Evolutionary conservation across 2,797 vertebrate species (phyloP).

Genomic region (Sebastes oblongus): DNA sequence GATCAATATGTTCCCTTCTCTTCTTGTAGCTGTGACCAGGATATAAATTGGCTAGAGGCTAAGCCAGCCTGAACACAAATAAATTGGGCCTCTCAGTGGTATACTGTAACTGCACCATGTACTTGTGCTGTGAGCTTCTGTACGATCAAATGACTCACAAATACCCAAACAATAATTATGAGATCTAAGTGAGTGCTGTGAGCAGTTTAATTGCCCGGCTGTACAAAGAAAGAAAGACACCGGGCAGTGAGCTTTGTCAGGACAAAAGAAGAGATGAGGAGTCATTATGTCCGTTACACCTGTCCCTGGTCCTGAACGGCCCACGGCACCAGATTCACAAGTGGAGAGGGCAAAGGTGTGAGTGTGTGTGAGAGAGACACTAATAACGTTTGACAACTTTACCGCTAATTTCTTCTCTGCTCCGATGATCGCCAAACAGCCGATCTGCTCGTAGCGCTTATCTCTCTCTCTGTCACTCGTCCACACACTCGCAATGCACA

Average conservation of each 20-base stretch:
- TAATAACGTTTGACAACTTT: accelerated
- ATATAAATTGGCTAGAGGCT: constrained; percentile 41
- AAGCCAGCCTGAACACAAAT: constrained; percentile 24
- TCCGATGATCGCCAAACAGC: too few relatives aligned
- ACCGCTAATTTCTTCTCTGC: too few relatives aligned
- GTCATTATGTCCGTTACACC: not conserved
- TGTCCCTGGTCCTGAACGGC: not conserved
- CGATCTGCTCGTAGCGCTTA: not conserved
- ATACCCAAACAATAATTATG: constrained; percentile 24
- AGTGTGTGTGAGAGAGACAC: not conserved
- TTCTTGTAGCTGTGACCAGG: constrained; percentile 16
- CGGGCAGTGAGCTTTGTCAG: not conserved
- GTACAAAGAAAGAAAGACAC: not conserved
- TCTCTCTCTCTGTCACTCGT: not conserved
- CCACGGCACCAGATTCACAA: not conserved
- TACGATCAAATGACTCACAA: constrained; percentile 21
- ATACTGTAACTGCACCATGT: not conserved
- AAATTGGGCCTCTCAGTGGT: constrained; percentile 22
- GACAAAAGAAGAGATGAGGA: not conserved
- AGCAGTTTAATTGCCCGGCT: not conserved
- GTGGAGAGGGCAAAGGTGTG: not conserved
- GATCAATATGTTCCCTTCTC: constrained; percentile 41
- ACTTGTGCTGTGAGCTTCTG: constrained; percentile 1
- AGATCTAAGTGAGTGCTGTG: constrained; percentile 15
- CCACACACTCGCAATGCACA: not conserved